These are phyloP conservation scores for Metallyticus violacea DNA, from an alignment of 2,888 invertebrate species.

Conservation along the genomic window DNA sequence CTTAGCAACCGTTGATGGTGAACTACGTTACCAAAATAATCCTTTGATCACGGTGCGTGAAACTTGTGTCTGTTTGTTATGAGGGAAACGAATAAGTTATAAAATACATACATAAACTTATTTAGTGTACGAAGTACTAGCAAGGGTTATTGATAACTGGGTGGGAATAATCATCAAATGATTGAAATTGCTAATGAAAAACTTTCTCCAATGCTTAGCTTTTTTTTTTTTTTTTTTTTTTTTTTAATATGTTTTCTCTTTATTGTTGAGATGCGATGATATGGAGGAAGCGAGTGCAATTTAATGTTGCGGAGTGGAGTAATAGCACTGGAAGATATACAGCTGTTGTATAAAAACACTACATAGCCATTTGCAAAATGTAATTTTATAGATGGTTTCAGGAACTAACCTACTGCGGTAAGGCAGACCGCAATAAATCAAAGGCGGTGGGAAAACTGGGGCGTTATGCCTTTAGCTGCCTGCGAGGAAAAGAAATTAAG, in stretches of 20 bases:
- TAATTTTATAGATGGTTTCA: not conserved
- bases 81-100: too few relatives aligned
- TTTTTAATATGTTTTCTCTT: too few relatives aligned
- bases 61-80: too few relatives aligned
- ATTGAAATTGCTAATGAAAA: not conserved
- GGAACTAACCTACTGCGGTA: not conserved
- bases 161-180: not conserved
- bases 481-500: not conserved
- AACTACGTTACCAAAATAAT: too few relatives aligned
- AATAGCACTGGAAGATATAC: not conserved
- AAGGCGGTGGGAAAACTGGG: not conserved
- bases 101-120: too few relatives aligned
- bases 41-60: too few relatives aligned
- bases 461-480: not conserved
- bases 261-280: not conserved
- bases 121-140: not conserved
- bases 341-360: not conserved
- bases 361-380: not conserved
- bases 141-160: too few relatives aligned
- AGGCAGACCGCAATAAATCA: not conserved
- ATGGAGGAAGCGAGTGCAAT: not conserved
- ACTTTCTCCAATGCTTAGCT: too few relatives aligned
- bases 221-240: too few relatives aligned
- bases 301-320: not conserved
- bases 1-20: too few relatives aligned